These are phyloP conservation scores for Karalla daura DNA, from an alignment of 2,797 vertebrate genomes.

Conservation along the genomic window DNA sequence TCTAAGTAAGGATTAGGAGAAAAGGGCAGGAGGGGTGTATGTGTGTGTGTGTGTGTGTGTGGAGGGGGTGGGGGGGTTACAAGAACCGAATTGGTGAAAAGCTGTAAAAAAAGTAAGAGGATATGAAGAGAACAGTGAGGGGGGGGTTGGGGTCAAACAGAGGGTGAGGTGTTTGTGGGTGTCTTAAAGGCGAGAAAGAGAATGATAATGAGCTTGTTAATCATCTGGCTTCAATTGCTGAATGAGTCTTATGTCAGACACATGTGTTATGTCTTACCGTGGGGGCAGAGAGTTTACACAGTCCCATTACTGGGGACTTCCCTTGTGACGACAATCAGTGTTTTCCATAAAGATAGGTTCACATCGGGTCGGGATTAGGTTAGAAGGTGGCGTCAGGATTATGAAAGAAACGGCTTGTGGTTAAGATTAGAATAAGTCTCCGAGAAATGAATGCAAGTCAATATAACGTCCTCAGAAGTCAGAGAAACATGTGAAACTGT, in stretches of 20 bases:
- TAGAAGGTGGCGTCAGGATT: too few relatives aligned
- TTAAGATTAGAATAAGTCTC: too few relatives aligned
- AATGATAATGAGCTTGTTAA: constrained; percentile 69
- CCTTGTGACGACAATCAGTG: too few relatives aligned
- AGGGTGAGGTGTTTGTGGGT: constrained; percentile 54
- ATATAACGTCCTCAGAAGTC: too few relatives aligned
- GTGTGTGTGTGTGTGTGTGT: constrained; percentile 11
- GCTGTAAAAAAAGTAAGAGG: constrained; percentile 42
- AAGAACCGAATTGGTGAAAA: constrained; percentile 44
- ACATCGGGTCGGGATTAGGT: too few relatives aligned
- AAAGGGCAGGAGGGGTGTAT: constrained; percentile 11
- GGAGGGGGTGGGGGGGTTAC: not conserved
- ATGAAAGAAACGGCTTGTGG: too few relatives aligned
- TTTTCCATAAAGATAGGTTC: too few relatives aligned
- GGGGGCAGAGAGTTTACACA: too few relatives aligned
- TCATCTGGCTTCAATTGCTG: constrained; percentile 70
- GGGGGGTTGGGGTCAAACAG: constrained; percentile 61
- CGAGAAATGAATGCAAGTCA: too few relatives aligned
- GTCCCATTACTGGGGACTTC: too few relatives aligned
- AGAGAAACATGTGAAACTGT: too few relatives aligned
- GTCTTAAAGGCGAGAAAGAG: constrained; percentile 44
- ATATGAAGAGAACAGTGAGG: constrained; percentile 39
- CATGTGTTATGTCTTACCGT: too few relatives aligned
- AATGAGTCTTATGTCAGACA: constrained; percentile 54
- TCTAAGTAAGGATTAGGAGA: constrained; percentile 48